Evolutionary conservation across 2,797 vertebrate genomes (phyloP).

Genomic region (Acanthurus lineatus): DNA sequence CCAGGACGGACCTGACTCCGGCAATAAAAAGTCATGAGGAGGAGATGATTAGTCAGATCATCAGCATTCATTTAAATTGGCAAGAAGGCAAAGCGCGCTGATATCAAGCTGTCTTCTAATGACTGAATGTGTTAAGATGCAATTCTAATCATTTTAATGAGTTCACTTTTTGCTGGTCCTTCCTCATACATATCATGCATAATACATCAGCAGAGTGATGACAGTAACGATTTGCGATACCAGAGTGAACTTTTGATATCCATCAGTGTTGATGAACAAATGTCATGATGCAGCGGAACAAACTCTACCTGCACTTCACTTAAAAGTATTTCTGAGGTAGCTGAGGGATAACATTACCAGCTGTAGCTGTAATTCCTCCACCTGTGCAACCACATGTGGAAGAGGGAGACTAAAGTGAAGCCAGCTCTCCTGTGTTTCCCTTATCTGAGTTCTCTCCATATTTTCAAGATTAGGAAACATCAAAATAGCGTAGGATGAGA

Average conservation of each 20-base stretch:
- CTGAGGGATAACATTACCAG: conserved; percentile 40
- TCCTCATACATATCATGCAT: conserved; percentile 45
- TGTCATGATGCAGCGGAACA: conserved; percentile 25
- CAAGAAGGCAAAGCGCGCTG: conserved; percentile 40
- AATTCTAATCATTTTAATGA: conserved; percentile 60
- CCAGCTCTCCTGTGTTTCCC: neutral
- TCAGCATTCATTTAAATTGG: conserved; percentile 55
- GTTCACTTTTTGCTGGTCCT: conserved; percentile 31
- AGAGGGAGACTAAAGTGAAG: conserved; percentile 21
- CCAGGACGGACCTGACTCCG: conserved; percentile 56
- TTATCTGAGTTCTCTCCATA: neutral
- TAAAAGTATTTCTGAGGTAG: conserved; percentile 15
- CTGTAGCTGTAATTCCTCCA: conserved; percentile 46
- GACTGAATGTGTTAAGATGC: conserved; percentile 50
- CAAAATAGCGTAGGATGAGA: neutral
- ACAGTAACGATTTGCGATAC: conserved; percentile 33
- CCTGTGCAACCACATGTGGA: conserved; percentile 40
- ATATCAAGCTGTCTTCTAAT: conserved; percentile 47
- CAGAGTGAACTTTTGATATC: conserved; percentile 46
- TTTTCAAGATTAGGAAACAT: neutral
- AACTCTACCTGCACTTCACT: conserved; percentile 18
- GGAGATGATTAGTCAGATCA: conserved; percentile 58
- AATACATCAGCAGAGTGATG: conserved; percentile 28
- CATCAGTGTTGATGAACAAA: conserved; percentile 18
- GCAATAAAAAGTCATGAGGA: conserved; percentile 55